Base-by-base conservation (phyloP, 2,113 vertebrate genomes). In the Ciconia maguari region DNA sequence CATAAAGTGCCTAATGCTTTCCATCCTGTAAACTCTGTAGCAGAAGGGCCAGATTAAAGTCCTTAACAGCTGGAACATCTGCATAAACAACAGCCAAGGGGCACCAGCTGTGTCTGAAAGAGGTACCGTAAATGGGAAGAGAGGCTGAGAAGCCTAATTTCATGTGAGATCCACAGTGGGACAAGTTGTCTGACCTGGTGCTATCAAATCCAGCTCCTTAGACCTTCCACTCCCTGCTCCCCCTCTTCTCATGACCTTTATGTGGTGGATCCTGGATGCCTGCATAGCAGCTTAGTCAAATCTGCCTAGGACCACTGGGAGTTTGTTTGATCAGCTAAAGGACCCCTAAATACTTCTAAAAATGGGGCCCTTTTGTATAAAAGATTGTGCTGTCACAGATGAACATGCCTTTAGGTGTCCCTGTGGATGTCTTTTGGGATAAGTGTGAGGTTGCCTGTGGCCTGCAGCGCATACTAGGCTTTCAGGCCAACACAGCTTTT, bases 31-130 rank as follows among this genome's bases (percentile, higher is more conserved):
- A 93, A 52, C 34, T 61, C 66, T 83, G 52, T 9, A 65, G 54
- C 61, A 93, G 78, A 87, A 95, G 75, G 36, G 46, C 54, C 62
- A 83, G 78, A 94, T 57, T 83, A 30, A 93, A 93, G 57, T 60
- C 18, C 41, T 57, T 64, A 96, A 65, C 81, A 95, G 89, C 89
- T 91, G 94, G 61, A 94, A 89, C 78, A 90, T 49, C 94, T 96
- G 91, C 65, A 90, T 65, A 87, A 86, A 79, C 49, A 74, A 83
- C 68, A 81, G 32, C 55, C 83, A 85, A 87, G 77, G 76, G 70
- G 66, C 44, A 85, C 57, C 77, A 95, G 74, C 87, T 96, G 77
- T 85, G 70, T 54, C 44, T 96, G 78, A 87, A 93, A 94, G 61
- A 83, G 69, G 25, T 61, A 41, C 41, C 0, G 0, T 51, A 85